A percentile compares a stretch with the other conserved stretches of the same genome.
Evolutionary conservation across 2,113 vertebrate genomes (phyloP).

Genomic region (Brienomyrus longianalis): DNA sequence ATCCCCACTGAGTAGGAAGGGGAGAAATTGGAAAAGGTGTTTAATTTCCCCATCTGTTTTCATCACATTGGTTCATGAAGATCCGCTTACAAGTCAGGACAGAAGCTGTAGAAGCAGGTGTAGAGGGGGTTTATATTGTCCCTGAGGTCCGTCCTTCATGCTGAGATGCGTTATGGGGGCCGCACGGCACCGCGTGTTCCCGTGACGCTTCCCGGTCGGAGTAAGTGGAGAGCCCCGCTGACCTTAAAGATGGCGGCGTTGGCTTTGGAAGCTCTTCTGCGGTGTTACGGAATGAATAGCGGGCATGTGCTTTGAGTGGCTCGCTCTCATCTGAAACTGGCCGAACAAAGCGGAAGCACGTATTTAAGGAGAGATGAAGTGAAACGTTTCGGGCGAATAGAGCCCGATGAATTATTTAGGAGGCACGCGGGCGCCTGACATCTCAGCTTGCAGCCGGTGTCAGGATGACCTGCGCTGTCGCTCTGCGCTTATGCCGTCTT

Average conservation of each 20-base stretch:
- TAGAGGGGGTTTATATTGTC: neutral
- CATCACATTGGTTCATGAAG: neutral
- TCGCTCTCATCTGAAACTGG: neutral
- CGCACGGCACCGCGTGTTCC: neutral
- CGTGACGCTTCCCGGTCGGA: neutral
- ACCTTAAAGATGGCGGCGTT: neutral
- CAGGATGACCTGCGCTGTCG: neutral
- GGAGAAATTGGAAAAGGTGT: neutral
- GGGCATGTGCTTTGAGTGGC: neutral
- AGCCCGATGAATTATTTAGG: neutral
- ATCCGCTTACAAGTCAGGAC: neutral
- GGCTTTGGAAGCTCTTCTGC: neutral
- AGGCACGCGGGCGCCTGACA: neutral
- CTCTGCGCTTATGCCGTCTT: neutral
- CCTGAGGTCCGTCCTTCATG: neutral
- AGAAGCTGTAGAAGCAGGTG: neutral
- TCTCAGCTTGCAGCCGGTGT: neutral
- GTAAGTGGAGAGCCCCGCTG: neutral
- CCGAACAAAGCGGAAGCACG: neutral
- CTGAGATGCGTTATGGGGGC: neutral
- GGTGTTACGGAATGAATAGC: neutral
- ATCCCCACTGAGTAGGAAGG: neutral
- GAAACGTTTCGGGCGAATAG: neutral
- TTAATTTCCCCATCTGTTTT: neutral
- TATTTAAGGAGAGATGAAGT: neutral